Evolutionary conservation across 2,113 vertebrate species (phyloP).

Genomic region (Melanocharis versteri): DNA sequence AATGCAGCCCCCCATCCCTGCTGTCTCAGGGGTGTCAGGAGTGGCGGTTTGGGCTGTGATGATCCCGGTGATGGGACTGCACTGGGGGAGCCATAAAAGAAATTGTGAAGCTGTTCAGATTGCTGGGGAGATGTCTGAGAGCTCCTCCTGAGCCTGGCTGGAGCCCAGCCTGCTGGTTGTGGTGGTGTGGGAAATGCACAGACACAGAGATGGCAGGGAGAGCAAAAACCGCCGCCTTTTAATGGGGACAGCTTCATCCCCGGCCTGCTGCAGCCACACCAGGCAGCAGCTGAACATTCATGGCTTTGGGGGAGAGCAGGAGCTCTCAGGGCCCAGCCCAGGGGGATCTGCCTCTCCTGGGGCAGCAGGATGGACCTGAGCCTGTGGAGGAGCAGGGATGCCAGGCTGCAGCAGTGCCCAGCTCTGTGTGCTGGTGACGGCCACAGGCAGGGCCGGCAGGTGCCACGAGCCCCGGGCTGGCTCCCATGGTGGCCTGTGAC

Average conservation of each 20-base stretch:
- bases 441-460: background rate
- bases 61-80: background rate
- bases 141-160: conserved; percentile 22
- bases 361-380: background rate
- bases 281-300: background rate
- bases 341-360: background rate
- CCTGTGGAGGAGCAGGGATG: accelerated
- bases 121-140: background rate
- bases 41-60: background rate
- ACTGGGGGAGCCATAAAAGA: background rate
- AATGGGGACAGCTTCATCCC: background rate
- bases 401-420: background rate
- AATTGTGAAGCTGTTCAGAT: background rate
- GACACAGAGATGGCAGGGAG: conserved; percentile 13
- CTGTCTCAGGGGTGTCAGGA: background rate
- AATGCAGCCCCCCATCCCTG: accelerated
- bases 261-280: background rate
- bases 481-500: background rate
- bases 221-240: conserved; percentile 1
- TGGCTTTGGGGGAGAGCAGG: background rate
- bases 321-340: background rate
- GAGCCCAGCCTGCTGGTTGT: background rate
- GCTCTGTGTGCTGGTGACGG: background rate
- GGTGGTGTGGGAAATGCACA: conserved; percentile 4
- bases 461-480: background rate